Percentiles rank a stretch among this genome's conserved stretches.
Evolutionary conservation across 2,888 invertebrate species (phyloP).

Genomic region (Gastracanthus pulcherrimus): DNA sequence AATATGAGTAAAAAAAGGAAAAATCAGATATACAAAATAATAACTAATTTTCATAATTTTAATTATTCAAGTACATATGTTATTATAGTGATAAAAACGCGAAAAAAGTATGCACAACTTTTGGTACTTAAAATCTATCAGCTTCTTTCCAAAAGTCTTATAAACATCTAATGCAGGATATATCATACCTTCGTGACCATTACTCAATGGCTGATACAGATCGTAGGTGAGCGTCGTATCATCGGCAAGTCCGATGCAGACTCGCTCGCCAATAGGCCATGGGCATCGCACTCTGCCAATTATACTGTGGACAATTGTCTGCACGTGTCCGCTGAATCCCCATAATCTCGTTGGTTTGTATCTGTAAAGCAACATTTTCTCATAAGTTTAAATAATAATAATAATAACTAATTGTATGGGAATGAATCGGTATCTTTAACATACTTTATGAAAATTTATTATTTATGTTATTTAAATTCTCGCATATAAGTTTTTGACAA

Average conservation of each 20-base stretch:
- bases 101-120: too few relatives aligned
- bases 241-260: constrained; percentile 87
- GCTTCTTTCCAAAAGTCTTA: too few relatives aligned
- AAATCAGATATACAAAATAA: too few relatives aligned
- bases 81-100: too few relatives aligned
- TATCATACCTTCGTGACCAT: constrained; percentile 83
- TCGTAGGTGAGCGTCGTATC: constrained; percentile 95
- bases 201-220: constrained; percentile 89
- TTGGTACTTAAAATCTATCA: too few relatives aligned
- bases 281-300: constrained; percentile 93
- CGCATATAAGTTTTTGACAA: not conserved
- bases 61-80: too few relatives aligned
- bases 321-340: constrained; percentile 97
- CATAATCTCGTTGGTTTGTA: constrained; percentile 93
- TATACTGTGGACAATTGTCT: constrained; percentile 94
- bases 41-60: too few relatives aligned
- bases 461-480: not conserved
- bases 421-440: not conserved
- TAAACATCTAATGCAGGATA: not conserved
- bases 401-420: not conserved
- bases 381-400: constrained; percentile 2
- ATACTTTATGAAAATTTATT: not conserved
- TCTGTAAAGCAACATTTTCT: too few relatives aligned
- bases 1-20: too few relatives aligned
- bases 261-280: constrained; percentile 91